These are phyloP conservation scores for Catharus ustulatus DNA, from an alignment of 2,797 vertebrate genomes.

Conservation along the genomic window DNA sequence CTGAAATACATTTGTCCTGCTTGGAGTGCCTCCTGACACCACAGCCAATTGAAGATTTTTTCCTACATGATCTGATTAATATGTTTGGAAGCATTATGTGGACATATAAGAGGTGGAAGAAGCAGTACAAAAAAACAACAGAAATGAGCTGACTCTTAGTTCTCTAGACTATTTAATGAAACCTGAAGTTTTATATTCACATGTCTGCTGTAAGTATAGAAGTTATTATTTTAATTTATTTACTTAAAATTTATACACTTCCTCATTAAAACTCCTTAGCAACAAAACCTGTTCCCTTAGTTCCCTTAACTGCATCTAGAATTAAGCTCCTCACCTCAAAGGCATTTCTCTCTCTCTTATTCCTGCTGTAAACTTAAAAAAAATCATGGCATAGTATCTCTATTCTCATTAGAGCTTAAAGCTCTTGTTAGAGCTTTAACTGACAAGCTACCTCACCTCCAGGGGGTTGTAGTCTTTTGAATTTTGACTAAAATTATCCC, in stretches of 20 bases:
- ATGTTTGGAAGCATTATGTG: neutral
- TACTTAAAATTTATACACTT: neutral
- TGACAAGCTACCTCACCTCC: neutral
- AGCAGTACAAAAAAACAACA: neutral
- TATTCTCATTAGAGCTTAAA: neutral
- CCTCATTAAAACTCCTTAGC: neutral
- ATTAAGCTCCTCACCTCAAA: neutral
- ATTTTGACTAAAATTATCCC: neutral
- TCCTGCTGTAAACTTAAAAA: neutral
- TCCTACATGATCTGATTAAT: constrained; percentile 26
- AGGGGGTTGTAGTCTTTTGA: neutral
- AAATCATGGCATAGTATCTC: neutral
- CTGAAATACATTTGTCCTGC: neutral
- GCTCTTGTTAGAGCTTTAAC: neutral
- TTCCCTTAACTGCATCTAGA: neutral
- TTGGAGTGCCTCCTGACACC: neutral
- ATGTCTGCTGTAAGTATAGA: neutral
- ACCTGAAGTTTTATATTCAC: neutral
- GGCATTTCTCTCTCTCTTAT: neutral
- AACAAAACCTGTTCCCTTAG: neutral
- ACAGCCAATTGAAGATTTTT: constrained; percentile 23
- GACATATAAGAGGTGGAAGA: neutral
- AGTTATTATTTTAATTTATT: neutral
- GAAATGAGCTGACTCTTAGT: neutral
- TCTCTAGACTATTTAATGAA: neutral